phyloP scores from a whole-genome alignment of 2,113 vertebrate genomes.

The Murina feae region DNA sequence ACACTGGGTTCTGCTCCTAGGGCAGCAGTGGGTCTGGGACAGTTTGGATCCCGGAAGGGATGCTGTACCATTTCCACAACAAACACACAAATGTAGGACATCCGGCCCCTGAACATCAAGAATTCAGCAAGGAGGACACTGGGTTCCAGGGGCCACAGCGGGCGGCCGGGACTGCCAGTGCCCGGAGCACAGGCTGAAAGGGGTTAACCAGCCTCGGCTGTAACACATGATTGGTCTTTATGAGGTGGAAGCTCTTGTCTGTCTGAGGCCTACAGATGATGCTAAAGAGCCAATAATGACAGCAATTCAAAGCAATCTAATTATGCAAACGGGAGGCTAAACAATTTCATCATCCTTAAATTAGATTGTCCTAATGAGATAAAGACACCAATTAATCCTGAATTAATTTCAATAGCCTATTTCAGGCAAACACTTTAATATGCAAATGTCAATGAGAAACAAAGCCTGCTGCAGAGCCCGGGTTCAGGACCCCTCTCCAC shows the following conservation, averaged over 20 bases:
- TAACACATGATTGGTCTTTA: conserved; percentile 96
- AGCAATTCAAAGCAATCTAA: conserved; percentile 98
- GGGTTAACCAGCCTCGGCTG: conserved; percentile 88
- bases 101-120: not conserved
- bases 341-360: conserved; percentile 99
- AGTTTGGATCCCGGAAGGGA: not conserved
- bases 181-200: conserved; percentile 82
- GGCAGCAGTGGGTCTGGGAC: not conserved
- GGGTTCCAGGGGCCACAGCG: not conserved
- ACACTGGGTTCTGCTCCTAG: fast-evolving
- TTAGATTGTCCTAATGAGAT: conserved; percentile 99
- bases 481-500: conserved; percentile 89
- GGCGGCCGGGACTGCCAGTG: conserved; percentile 54
- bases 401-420: conserved; percentile 97
- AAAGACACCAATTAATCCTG: conserved; percentile 99
- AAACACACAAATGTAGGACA: not conserved
- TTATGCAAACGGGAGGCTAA: conserved; percentile 98
- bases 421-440: conserved; percentile 98
- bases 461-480: conserved; percentile 92
- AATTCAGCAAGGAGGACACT: not conserved
- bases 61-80: not conserved
- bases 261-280: conserved; percentile 92
- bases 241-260: conserved; percentile 95
- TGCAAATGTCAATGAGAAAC: conserved; percentile 94
- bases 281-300: conserved; percentile 99